Evolutionary conservation across 2,888 invertebrate species (phyloP).

Genomic region (Protonemura montana): DNA sequence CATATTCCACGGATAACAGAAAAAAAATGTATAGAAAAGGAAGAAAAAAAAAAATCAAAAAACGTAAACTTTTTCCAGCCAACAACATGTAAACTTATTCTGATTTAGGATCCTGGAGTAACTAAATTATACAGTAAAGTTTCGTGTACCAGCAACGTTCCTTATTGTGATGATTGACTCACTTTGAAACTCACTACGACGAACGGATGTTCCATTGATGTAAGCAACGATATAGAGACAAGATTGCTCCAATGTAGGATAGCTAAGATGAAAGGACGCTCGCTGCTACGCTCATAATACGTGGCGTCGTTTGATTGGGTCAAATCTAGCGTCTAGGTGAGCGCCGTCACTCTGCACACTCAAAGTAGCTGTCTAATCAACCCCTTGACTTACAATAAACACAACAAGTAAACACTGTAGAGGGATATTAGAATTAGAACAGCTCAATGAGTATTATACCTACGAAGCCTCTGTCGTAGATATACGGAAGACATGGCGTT

Average conservation of each 20-base stretch:
- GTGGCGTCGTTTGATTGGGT: constrained; percentile 9
- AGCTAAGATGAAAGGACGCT: constrained; percentile 24
- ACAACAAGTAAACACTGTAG: constrained; percentile 10
- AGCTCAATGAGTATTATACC: background rate
- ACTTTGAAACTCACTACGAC: constrained; percentile 17
- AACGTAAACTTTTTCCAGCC: background rate
- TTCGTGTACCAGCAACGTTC: constrained; percentile 16
- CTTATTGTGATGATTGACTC: constrained; percentile 17
- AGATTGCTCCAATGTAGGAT: constrained; percentile 18
- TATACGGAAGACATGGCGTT: background rate
- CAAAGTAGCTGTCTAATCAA: constrained; percentile 25
- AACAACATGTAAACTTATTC: constrained; percentile 14
- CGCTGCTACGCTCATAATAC: background rate
- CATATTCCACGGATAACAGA: constrained; percentile 16
- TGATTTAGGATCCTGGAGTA: constrained; percentile 31
- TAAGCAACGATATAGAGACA: background rate
- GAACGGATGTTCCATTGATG: constrained; percentile 8
- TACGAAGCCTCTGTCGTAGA: background rate
- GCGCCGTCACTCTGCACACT: constrained; percentile 15
- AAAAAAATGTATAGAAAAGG: background rate
- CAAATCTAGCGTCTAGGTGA: constrained; percentile 16
- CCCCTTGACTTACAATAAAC: constrained; percentile 31
- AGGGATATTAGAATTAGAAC: background rate
- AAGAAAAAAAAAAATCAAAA: constrained; percentile 8
- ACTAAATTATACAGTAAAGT: constrained; percentile 28